A percentile compares a stretch with the other conserved stretches of the same genome.
These are phyloP conservation scores for Anthopleura sola DNA, from an alignment of 64 coral and sea anemone genomes.

Conservation along the genomic window DNA sequence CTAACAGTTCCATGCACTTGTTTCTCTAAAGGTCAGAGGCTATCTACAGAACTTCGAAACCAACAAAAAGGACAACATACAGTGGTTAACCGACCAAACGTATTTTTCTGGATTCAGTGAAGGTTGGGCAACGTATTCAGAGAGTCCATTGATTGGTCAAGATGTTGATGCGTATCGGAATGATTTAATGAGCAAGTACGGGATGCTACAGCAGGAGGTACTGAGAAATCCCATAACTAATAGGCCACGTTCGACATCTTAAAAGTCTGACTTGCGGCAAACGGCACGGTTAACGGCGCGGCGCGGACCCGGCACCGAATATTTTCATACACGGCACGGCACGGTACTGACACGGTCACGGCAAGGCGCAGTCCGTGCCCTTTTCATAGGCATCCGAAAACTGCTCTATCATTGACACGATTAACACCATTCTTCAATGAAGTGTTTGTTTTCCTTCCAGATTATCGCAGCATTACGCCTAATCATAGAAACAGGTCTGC, in stretches of 20 bases:
- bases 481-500: conserved; percentile 64
- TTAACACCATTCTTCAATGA: neutral
- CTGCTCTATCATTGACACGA: too few species aligned
- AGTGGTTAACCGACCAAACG: conserved; percentile 18
- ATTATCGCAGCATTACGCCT: conserved; percentile 40
- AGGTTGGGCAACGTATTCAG: conserved; percentile 47
- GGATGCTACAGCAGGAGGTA: conserved; percentile 60
- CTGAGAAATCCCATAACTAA: neutral
- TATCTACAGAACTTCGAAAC: neutral
- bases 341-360: too few species aligned
- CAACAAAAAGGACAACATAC: neutral
- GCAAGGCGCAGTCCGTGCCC: too few species aligned
- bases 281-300: too few species aligned
- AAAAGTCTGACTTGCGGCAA: too few species aligned
- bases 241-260: too few species aligned
- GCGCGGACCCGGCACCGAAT: too few species aligned
- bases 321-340: too few species aligned
- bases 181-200: conserved; percentile 46
- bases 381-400: too few species aligned
- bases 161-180: conserved; percentile 11
- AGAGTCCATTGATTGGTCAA: conserved; percentile 34
- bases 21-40: neutral
- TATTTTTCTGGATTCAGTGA: conserved; percentile 32
- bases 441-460: neutral
- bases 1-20: neutral